These are phyloP conservation scores for Nomada fucata DNA, from an alignment of 2,888 invertebrate genomes.

Conservation along the genomic window DNA sequence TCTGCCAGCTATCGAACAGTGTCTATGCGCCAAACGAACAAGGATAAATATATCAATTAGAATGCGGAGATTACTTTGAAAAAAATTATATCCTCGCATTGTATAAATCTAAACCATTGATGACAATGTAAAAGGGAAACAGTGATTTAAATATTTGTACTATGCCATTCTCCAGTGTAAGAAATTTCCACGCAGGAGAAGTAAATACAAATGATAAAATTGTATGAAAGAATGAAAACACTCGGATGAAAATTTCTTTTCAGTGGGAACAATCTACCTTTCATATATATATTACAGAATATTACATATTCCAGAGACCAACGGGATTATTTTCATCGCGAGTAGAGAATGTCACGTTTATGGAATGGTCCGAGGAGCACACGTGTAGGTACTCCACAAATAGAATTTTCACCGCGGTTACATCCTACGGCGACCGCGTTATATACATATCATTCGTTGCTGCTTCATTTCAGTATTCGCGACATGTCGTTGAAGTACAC, in stretches of 20 bases:
- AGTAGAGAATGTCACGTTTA: constrained; percentile 21
- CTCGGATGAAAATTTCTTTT: not conserved
- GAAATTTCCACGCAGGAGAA: too few relatives aligned
- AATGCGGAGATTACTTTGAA: too few relatives aligned
- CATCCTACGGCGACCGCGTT: constrained; percentile 6
- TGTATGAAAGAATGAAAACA: not conserved
- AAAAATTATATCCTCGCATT: too few relatives aligned
- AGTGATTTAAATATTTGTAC: too few relatives aligned
- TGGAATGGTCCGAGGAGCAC: constrained; percentile 41
- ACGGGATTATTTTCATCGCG: constrained; percentile 51
- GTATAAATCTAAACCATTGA: too few relatives aligned
- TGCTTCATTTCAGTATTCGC: not conserved
- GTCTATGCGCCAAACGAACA: too few relatives aligned
- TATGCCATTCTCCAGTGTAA: too few relatives aligned
- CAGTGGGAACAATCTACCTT: not conserved
- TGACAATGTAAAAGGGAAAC: too few relatives aligned
- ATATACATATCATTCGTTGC: not conserved
- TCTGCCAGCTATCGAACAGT: too few relatives aligned
- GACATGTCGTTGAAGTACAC: not conserved
- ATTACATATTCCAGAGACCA: not conserved
- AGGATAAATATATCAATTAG: too few relatives aligned
- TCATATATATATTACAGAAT: too few relatives aligned
- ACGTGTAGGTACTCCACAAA: constrained; percentile 37
- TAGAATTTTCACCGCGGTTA: constrained; percentile 49
- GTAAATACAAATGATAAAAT: too few relatives aligned